Evolutionary conservation across 2,888 invertebrate species (phyloP).

Genomic region (Acrobasis consociella): DNA sequence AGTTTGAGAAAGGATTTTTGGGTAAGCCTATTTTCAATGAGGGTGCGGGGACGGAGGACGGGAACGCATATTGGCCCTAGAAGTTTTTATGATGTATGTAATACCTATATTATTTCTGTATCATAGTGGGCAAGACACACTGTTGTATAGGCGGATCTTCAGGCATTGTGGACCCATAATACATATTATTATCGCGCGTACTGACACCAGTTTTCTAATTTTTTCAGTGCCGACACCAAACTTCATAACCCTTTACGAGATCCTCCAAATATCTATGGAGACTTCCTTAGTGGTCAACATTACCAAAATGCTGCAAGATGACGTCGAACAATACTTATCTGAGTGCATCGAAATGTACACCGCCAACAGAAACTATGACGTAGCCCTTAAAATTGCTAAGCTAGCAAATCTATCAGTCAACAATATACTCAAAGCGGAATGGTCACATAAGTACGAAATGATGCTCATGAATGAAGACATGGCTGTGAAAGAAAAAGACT

Average conservation of each 20-base stretch:
- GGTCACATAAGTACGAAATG: slow-evolving; percentile 76
- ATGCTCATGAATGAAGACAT: slow-evolving; percentile 53
- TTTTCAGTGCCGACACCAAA: slow-evolving; percentile 72
- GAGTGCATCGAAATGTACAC: slow-evolving; percentile 81
- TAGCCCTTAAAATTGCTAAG: slow-evolving; percentile 83
- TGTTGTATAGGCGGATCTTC: too few relatives aligned
- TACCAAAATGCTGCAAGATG: slow-evolving; percentile 66
- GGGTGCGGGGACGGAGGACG: too few relatives aligned
- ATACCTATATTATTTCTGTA: too few relatives aligned
- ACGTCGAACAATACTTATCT: slow-evolving; percentile 71
- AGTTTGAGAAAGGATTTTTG: slow-evolving; percentile 81
- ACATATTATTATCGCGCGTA: too few relatives aligned
- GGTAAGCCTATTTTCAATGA: slow-evolving; percentile 48
- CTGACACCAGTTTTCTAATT: too few relatives aligned
- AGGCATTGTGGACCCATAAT: too few relatives aligned
- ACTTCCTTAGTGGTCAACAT: slow-evolving; percentile 81
- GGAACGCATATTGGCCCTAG: too few relatives aligned
- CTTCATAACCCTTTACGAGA: slow-evolving; percentile 66
- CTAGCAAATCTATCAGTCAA: slow-evolving; percentile 73
- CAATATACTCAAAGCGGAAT: slow-evolving; percentile 80
- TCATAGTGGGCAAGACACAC: too few relatives aligned
- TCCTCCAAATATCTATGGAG: slow-evolving; percentile 82
- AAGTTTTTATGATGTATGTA: too few relatives aligned
- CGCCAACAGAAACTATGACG: slow-evolving; percentile 74
- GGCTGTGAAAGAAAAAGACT: slow-evolving; percentile 58